phyloP scores from a whole-genome alignment of 2,113 vertebrate species.

The Mesitornis unicolor region DNA sequence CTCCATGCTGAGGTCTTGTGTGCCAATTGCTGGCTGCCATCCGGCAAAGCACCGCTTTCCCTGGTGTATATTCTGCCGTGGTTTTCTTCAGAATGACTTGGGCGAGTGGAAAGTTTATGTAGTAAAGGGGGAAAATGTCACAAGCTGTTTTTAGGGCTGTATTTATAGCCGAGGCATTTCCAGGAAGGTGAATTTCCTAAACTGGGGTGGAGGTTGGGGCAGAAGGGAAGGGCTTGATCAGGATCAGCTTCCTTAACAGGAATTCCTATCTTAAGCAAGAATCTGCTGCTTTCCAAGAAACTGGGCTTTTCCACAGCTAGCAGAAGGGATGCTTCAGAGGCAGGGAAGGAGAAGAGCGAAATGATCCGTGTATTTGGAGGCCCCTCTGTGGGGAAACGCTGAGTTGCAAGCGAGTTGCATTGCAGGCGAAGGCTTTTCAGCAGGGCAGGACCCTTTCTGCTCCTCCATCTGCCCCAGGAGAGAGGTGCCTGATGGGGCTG shows the following conservation, averaged over 20 bases:
- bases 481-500: not conserved
- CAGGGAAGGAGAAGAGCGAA: not conserved
- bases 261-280: slow-evolving; percentile 20
- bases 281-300: slow-evolving; percentile 63
- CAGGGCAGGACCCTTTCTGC: not conserved
- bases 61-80: accelerated
- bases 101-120: not conserved
- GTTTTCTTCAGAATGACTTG: not conserved
- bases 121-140: not conserved
- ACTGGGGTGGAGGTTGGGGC: slow-evolving; percentile 8
- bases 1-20: accelerated
- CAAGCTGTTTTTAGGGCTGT: not conserved
- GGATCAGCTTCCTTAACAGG: slow-evolving; percentile 23
- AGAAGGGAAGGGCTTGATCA: slow-evolving; percentile 13
- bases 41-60: accelerated
- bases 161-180: slow-evolving; percentile 8
- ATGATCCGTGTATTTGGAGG: slow-evolving; percentile 26
- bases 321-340: slow-evolving; percentile 13
- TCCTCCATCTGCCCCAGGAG: not conserved
- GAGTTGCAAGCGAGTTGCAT: not conserved
- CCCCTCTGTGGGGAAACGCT: slow-evolving; percentile 48
- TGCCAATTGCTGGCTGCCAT: accelerated
- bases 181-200: slow-evolving; percentile 54
- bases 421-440: not conserved
- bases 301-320: slow-evolving; percentile 8